phyloP scores from a whole-genome alignment of 2,113 vertebrate species.

The Lethenteron camtschaticum region DNA sequence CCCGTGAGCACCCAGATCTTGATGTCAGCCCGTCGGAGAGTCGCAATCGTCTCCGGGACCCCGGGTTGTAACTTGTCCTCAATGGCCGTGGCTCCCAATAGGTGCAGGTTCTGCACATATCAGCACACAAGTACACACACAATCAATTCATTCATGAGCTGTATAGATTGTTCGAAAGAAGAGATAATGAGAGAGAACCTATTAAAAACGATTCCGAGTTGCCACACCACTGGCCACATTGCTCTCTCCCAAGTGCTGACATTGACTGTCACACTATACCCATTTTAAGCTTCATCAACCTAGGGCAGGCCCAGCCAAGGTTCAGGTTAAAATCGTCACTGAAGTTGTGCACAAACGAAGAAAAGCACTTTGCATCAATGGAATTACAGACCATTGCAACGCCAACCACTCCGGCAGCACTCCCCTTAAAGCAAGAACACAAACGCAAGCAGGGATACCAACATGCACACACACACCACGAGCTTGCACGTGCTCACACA shows the following conservation, averaged over 20 bases:
- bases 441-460: not conserved
- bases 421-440: not conserved
- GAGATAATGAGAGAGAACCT: too few species aligned
- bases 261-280: too few species aligned
- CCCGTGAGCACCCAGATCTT: conserved; percentile 95
- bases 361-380: too few species aligned
- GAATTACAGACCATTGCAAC: too few species aligned
- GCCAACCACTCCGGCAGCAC: not conserved
- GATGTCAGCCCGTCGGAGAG: conserved; percentile 56
- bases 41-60: conserved; percentile 70
- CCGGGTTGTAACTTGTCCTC: conserved; percentile 87
- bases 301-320: too few species aligned
- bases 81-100: conserved; percentile 63
- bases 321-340: too few species aligned
- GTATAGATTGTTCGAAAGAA: too few species aligned
- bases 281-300: too few species aligned
- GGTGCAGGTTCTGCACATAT: not conserved
- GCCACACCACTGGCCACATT: too few species aligned
- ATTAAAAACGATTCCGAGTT: too few species aligned
- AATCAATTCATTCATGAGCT: not conserved
- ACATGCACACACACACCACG: conserved; percentile 1
- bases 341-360: too few species aligned
- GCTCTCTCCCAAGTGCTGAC: too few species aligned
- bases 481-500: not conserved
- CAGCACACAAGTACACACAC: not conserved